phyloP scores from a whole-genome alignment of 2,797 vertebrate species.

The Rallus crepitans region DNA sequence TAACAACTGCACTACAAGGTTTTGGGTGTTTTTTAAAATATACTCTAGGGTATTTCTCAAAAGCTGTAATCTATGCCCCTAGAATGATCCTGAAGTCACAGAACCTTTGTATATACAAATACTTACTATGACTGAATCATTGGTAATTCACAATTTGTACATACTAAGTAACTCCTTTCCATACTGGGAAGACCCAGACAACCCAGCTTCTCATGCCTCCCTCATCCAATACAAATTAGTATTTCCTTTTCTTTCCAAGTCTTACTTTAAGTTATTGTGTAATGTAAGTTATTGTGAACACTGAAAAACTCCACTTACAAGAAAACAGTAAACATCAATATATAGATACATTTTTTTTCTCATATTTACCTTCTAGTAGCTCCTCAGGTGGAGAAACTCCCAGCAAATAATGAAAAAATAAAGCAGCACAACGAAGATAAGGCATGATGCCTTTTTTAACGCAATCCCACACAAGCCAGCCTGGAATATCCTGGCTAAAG shows the following conservation, averaged over 20 bases:
- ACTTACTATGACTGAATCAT: not conserved
- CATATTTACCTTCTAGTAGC: conserved; percentile 80
- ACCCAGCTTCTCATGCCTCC: not conserved
- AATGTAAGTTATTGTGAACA: not conserved
- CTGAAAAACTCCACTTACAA: not conserved
- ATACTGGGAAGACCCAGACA: not conserved
- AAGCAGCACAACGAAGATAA: conserved; percentile 91
- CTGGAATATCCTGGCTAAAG: conserved; percentile 79
- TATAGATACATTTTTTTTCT: not conserved
- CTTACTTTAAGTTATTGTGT: not conserved
- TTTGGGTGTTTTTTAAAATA: not conserved
- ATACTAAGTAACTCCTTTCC: not conserved
- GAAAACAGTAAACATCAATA: not conserved
- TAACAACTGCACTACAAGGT: not conserved
- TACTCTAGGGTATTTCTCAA: not conserved
- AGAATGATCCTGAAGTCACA: not conserved
- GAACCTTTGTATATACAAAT: not conserved
- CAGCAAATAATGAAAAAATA: conserved; percentile 95
- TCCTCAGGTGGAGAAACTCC: conserved; percentile 93
- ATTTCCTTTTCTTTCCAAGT: not conserved
- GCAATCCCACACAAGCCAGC: conserved; percentile 85
- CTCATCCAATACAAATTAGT: not conserved
- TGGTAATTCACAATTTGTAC: not conserved
- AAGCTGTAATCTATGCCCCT: not conserved
- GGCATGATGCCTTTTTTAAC: conserved; percentile 90